Evolutionary conservation across 2,888 invertebrate genomes (phyloP).

Genomic region (Heliconius charithonia): DNA sequence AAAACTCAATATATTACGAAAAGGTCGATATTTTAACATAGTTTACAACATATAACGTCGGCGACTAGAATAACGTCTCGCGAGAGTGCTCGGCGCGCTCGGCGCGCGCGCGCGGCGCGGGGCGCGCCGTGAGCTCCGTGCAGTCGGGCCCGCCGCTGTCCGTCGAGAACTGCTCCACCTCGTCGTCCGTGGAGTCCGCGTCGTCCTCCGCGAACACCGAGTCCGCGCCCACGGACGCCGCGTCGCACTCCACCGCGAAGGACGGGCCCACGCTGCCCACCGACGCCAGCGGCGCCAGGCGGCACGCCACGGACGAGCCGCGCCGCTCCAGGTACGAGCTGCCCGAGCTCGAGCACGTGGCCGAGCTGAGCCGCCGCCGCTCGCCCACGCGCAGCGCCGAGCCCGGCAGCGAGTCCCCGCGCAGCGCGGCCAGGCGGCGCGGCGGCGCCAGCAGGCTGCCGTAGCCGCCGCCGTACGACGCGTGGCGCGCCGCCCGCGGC

Average conservation of each 20-base stretch:
- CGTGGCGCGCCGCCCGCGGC: slow-evolving; percentile 73
- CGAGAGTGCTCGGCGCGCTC: slow-evolving; percentile 87
- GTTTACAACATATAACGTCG: slow-evolving; percentile 63
- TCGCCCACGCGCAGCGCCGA: slow-evolving; percentile 81
- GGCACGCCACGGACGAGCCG: slow-evolving; percentile 90
- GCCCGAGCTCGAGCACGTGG: slow-evolving; percentile 93
- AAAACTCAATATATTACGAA: slow-evolving; percentile 41
- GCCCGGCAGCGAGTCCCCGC: slow-evolving; percentile 85
- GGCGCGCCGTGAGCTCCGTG: slow-evolving; percentile 75
- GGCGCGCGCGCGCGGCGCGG: slow-evolving; percentile 64
- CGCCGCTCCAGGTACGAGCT: slow-evolving; percentile 92
- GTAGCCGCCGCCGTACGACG: slow-evolving; percentile 85
- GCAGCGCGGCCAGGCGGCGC: slow-evolving; percentile 83
- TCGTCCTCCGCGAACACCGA: slow-evolving; percentile 91
- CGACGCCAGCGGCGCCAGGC: slow-evolving; percentile 90
- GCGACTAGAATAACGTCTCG: slow-evolving; percentile 90
- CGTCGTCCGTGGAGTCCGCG: slow-evolving; percentile 91
- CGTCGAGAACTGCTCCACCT: slow-evolving; percentile 92
- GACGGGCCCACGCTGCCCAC: slow-evolving; percentile 91
- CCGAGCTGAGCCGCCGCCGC: slow-evolving; percentile 88
- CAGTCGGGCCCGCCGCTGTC: slow-evolving; percentile 87
- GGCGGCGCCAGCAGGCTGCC: slow-evolving; percentile 89
- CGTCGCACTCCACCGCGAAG: slow-evolving; percentile 87
- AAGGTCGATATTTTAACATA: slow-evolving; percentile 74
- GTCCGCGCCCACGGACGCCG: slow-evolving; percentile 89